Conservation (phyloP, 2,888 invertebrate genomes). For the Tetragnatha montana region DNA sequence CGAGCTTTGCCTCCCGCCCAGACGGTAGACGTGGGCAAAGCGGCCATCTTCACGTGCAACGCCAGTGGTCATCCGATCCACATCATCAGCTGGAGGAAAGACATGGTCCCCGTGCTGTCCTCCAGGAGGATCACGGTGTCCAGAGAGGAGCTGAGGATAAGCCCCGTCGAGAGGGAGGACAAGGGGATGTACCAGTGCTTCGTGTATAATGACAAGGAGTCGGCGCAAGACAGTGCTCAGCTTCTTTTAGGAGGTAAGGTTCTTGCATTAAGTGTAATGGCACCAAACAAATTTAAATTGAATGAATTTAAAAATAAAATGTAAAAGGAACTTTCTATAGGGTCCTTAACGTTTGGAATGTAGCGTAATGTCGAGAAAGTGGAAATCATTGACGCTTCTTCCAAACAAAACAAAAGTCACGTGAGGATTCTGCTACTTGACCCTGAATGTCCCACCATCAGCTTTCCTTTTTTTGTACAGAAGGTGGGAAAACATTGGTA, state of each 20-base stretch:
- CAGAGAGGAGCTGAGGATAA: slow-evolving; percentile 69
- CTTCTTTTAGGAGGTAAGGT: slow-evolving; percentile 85
- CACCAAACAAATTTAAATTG: no score
- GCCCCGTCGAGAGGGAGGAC: slow-evolving; percentile 71
- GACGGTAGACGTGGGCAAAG: slow-evolving; percentile 69
- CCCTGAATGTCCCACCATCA: no score
- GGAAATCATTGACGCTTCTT: no score
- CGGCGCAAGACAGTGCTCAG: slow-evolving; percentile 89
- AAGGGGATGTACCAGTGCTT: slow-evolving; percentile 83
- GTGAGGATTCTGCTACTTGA: no score
- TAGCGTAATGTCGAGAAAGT: no score
- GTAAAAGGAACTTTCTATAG: no score
- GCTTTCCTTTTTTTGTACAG: no score
- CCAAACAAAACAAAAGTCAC: no score
- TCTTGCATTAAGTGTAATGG: neutral
- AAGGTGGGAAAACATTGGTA: no score
- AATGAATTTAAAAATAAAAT: no score
- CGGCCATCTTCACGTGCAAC: slow-evolving; percentile 66
- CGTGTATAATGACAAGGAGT: slow-evolving; percentile 88
- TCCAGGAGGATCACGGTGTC: slow-evolving; percentile 65
- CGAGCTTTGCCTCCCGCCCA: slow-evolving; percentile 62
- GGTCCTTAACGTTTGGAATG: no score
- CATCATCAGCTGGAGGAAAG: slow-evolving; percentile 69
- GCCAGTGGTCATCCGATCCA: slow-evolving; percentile 64
- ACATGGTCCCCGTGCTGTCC: slow-evolving; percentile 63